Evolutionary conservation across 64 coral and sea anemone genomes (phyloP), one percentile per base, ranked within the genome.

Genomic region (Dendronephthya gigantea): DNA sequence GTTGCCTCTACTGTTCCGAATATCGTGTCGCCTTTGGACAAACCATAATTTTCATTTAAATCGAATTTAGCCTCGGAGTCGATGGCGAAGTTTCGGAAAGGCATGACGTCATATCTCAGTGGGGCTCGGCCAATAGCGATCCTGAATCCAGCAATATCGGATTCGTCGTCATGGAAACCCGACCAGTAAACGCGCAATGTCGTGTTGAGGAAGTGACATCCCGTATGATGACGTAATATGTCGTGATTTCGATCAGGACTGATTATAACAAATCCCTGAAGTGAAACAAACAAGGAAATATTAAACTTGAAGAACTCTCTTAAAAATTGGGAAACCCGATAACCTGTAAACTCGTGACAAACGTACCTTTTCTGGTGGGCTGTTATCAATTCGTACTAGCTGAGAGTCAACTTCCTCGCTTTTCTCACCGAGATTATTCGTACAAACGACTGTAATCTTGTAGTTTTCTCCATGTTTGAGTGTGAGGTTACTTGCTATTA

Each of bases 241-340:
- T 97, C 94, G 70, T 97, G 94, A 48, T 92, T 97, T 25, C 83
- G 70, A 82, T 93, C 94, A 17, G 90, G 39, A 41, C 94, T 97
- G 14, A 97, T 89, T 19, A 97, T 93, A 4, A 97, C 94, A 1
- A 55, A 69, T 10, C 94, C 94, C 94, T 97, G 35, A 55, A 17
- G 43, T 14, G 82, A 30, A 56, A 7, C 82, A 37, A 58, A 29
- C 40, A 40, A 29, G 22, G 13, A 84, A 2, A 14, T 87, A 22
- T 51, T 35, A 17, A 14, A 49, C 16, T 34, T 27, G 22, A 14
- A 47, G 36, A n/a, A 25, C 2, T 76, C 1, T 52, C 31, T 79
- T 29, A 8, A 36, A 39, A 29, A 28, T 39, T 36, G n/a, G 12
- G 9, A 39, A 12, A 34, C 6, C 2, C 29, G 10, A 79, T 35